A percentile compares a stretch with the other conserved stretches of the same genome.
Conservation (phyloP, 2,888 invertebrate genomes). For the Zygogramma bicolorata region DNA sequence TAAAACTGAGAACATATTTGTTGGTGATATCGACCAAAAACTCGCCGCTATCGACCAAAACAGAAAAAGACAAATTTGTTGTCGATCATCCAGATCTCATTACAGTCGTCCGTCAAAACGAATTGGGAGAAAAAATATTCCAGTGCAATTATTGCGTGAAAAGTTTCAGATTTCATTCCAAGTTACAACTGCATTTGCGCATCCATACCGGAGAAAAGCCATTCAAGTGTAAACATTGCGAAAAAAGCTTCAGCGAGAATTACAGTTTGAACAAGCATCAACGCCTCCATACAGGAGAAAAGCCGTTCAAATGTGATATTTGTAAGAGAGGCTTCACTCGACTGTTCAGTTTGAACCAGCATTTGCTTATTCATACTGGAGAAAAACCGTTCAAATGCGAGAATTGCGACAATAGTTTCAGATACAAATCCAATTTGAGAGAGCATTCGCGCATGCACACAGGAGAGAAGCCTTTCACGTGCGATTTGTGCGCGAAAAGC, state of each 20-base stretch:
- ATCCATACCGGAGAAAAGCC: too few species aligned
- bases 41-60: too few species aligned
- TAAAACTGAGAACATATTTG: too few species aligned
- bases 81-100: too few species aligned
- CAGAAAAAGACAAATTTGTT: too few species aligned
- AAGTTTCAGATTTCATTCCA: too few species aligned
- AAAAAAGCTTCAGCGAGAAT: background rate
- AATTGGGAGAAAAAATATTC: too few species aligned
- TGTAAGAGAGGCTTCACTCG: background rate
- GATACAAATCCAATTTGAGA: background rate
- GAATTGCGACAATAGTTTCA: background rate
- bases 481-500: background rate
- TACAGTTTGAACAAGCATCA: background rate
- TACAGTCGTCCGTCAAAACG: too few species aligned
- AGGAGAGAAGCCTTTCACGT: background rate
- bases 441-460: background rate
- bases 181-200: too few species aligned
- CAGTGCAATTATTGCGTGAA: too few species aligned
- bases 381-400: conserved; percentile 3
- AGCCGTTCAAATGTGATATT: background rate
- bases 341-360: background rate
- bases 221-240: too few species aligned
- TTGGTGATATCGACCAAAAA: too few species aligned
- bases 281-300: background rate
- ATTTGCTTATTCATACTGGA: background rate